Base-by-base conservation (phyloP, 2,113 vertebrate genomes). In the Corythornis vintsioides region DNA sequence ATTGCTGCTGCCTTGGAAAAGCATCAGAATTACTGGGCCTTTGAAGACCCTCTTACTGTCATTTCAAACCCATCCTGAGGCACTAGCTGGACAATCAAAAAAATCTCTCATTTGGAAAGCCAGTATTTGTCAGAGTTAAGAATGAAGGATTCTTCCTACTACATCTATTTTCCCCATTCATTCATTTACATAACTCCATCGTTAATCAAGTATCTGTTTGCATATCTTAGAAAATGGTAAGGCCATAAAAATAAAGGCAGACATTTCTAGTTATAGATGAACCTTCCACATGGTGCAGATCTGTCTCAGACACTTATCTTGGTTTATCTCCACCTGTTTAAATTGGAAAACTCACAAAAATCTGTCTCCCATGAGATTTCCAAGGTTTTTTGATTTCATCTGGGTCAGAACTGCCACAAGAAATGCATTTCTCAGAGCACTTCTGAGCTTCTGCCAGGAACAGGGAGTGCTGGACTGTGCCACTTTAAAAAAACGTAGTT, bases 331-430 rank as follows among this genome's bases (percentile, higher is more conserved):
- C 85, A 88, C 95, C 76, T 93, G 87, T 88, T 93, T 93, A 91
- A 89, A 95, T 86, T 95, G 92, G 95, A 95, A 95, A 94, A 77
- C 75, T 60, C 82, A 75, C 92, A 96, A 93, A 88, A 96, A 95
- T 90, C 89, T 56, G 92, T 93, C 87, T 95, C 65, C 79, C 5
- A 1, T 70, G 75, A 96, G 89, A 69, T 91, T 91, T 86, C 91
- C 75, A 95, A 83, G 48, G 35, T 67, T 92, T 88, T 72, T 83
- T 86, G 57, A 74, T 93, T 93, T 88, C 48, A 15, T 88, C 71
- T 91, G 75, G 87, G 91, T 92, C 91, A 91, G 60, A 92, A 74
- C 72, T 93, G 88, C 77, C 82, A 75, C 45, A 70, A 65, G 78
- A 92, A 79, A 93, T 80, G 48, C 71, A 87, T 89, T 90, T 96